A percentile compares a stretch with the other conserved stretches of the same genome.
phyloP scores from a whole-genome alignment of 2,888 invertebrate species.

The Drosophila infuscata region DNA sequence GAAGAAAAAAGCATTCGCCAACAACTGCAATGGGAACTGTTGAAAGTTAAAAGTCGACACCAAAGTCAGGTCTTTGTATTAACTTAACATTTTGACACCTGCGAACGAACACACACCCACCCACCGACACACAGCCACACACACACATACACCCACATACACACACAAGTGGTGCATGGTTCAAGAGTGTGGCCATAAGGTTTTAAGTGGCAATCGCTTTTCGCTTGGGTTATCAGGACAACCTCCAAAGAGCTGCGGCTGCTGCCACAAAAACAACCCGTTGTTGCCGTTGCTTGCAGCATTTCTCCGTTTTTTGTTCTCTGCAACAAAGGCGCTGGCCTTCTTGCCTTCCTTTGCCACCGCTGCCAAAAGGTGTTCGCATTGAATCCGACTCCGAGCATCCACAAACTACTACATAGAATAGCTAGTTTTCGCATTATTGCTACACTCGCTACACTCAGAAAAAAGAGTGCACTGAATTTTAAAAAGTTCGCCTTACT shows the following conservation, averaged over 20 bases:
- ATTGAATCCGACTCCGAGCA: conserved; percentile 53
- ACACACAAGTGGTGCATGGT: conserved; percentile 48
- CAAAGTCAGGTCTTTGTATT: conserved; percentile 72
- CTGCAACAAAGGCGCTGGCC: conserved; percentile 45
- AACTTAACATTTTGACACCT: conserved; percentile 78
- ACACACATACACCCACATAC: conserved; percentile 15
- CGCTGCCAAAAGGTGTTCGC: conserved; percentile 60
- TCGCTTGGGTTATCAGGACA: conserved; percentile 71
- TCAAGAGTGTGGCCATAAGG: conserved; percentile 69
- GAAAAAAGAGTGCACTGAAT: not conserved
- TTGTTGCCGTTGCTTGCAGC: conserved; percentile 50
- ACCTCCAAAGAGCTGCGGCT: conserved; percentile 38
- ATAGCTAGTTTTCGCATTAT: conserved; percentile 42
- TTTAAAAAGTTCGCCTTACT: not conserved
- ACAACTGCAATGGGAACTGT: conserved; percentile 53
- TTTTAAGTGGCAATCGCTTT: conserved; percentile 77
- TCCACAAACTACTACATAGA: conserved; percentile 31
- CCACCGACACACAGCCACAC: conserved; percentile 8
- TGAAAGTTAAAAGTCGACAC: conserved; percentile 72
- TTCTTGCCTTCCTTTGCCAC: conserved; percentile 31
- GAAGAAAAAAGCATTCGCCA: conserved; percentile 24
- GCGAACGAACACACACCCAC: conserved; percentile 24
- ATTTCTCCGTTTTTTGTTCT: conserved; percentile 58
- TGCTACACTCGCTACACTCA: conserved; percentile 8
- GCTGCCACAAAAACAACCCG: conserved; percentile 21